Conservation (phyloP, 2,113 vertebrate genomes). For the Rhynchopsitta pachyrhyncha region DNA sequence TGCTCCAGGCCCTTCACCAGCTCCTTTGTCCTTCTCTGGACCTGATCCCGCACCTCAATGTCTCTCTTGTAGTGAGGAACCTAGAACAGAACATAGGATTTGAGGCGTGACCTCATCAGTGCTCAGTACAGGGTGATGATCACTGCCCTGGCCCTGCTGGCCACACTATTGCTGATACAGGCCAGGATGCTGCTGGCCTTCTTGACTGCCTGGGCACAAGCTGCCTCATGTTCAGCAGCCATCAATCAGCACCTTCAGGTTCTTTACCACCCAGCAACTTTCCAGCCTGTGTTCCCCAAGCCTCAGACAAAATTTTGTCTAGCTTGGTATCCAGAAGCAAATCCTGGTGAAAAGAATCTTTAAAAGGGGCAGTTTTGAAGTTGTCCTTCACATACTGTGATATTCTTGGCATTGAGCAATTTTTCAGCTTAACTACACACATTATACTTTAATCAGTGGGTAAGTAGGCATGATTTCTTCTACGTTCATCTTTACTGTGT, state of each 20-base stretch:
- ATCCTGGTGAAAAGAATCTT: background rate
- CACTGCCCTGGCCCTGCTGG: background rate
- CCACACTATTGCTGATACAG: background rate
- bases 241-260: background rate
- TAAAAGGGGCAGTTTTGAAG: background rate
- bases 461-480: background rate
- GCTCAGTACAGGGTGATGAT: too few species aligned
- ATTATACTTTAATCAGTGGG: background rate
- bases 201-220: background rate
- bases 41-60: background rate
- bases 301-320: background rate
- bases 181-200: background rate
- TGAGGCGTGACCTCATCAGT: background rate
- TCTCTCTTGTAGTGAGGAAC: background rate
- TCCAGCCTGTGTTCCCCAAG: background rate
- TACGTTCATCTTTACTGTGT: background rate
- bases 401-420: background rate
- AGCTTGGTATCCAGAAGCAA: background rate
- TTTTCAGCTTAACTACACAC: background rate
- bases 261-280: background rate
- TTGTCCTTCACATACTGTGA: background rate
- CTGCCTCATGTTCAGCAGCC: background rate
- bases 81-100: background rate
- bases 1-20: background rate
- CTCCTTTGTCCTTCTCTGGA: background rate